These are phyloP conservation scores for Sebastes alutus DNA, from an alignment of 2,797 vertebrate genomes.

Conservation along the genomic window DNA sequence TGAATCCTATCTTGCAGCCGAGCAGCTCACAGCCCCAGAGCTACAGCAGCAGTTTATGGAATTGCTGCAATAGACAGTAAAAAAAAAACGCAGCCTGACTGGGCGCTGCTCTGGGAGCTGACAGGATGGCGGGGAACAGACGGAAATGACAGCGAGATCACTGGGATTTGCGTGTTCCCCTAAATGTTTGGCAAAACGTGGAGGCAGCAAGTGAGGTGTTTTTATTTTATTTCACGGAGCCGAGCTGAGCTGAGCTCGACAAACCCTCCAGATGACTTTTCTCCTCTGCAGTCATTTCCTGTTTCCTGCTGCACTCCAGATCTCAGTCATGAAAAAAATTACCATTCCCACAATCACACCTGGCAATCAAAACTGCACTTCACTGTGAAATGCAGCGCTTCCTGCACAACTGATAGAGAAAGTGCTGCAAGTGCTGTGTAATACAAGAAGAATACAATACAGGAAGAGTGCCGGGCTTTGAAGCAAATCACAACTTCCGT, in stretches of 20 bases:
- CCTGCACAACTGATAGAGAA: constrained; percentile 8
- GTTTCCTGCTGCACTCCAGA: constrained; percentile 51
- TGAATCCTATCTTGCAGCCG: constrained; percentile 33
- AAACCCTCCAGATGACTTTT: constrained; percentile 47
- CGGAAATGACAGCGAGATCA: not conserved
- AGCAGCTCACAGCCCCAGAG: constrained; percentile 26
- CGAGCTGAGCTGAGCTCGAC: constrained; percentile 19
- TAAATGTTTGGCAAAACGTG: not conserved
- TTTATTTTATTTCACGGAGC: not conserved
- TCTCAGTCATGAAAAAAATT: constrained; percentile 18
- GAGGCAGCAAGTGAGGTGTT: not conserved
- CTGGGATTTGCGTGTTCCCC: not conserved
- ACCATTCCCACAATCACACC: constrained; percentile 45
- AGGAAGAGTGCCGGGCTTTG: no score
- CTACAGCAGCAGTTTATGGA: constrained; percentile 38
- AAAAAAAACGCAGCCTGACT: constrained; percentile 4
- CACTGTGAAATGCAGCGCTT: constrained; percentile 35
- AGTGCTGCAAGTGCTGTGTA: constrained; percentile 14
- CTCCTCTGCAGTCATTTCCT: constrained; percentile 53
- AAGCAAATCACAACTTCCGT: no score
- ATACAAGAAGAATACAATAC: not conserved
- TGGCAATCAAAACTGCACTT: constrained; percentile 51
- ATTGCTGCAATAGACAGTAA: constrained; percentile 10
- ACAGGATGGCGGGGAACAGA: constrained; percentile 26
- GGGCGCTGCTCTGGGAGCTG: not conserved